Conservation (phyloP, 1,140 invertebrate genomes). For the Papilio glaucus region DNA sequence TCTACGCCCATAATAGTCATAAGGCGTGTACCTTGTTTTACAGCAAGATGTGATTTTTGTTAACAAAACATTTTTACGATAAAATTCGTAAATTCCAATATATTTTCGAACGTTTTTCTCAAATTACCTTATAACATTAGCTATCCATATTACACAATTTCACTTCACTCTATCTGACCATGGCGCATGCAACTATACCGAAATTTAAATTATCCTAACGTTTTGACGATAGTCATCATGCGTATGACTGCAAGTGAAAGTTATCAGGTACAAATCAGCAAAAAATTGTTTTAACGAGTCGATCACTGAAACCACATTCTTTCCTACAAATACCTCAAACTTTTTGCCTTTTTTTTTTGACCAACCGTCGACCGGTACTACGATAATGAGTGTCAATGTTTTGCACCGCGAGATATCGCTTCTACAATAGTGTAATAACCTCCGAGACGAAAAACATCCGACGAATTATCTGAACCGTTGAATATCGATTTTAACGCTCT, state of each 20-base stretch:
- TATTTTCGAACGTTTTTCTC: no score
- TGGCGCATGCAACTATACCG: no score
- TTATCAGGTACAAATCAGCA: neutral
- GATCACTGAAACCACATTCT: neutral
- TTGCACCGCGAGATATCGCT: constrained; percentile 11
- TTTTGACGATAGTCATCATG: neutral
- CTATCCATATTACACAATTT: no score
- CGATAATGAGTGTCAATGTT: constrained; percentile 29
- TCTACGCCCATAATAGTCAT: no score
- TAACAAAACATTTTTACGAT: no score
- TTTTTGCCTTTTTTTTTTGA: constrained; percentile 11
- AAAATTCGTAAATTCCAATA: no score
- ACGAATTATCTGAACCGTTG: constrained; percentile 60
- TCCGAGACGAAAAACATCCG: constrained; percentile 50
- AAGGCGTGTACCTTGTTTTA: no score
- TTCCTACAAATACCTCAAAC: neutral
- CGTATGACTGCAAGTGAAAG: neutral
- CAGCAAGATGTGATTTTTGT: no score
- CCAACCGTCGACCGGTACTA: constrained; percentile 7
- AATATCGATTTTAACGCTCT: constrained; percentile 64
- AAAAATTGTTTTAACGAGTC: neutral
- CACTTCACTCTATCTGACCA: no score
- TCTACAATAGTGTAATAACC: constrained; percentile 61
- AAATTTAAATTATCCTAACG: neutral
- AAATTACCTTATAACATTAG: no score